These are phyloP conservation scores for Chironomus riparius DNA, from an alignment of 2,888 invertebrate species.

Conservation along the genomic window DNA sequence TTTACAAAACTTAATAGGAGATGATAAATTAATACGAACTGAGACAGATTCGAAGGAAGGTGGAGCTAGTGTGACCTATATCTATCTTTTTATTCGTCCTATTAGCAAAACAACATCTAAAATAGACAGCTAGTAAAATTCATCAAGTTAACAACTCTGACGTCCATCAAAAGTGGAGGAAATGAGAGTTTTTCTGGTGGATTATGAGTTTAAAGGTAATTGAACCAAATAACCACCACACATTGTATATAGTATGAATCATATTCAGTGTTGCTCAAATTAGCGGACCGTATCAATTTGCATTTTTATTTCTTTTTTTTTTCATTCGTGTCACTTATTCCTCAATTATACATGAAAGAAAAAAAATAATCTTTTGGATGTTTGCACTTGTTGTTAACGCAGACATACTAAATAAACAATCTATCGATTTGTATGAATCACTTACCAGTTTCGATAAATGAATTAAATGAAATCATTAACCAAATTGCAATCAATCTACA, in stretches of 20 bases:
- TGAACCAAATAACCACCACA: neutral
- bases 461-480: slow-evolving; percentile 17
- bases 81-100: too few species aligned
- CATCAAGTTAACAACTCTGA: too few species aligned
- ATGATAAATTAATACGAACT: too few species aligned
- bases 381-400: too few species aligned
- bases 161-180: neutral
- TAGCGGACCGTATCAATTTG: slow-evolving; percentile 7
- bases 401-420: too few species aligned
- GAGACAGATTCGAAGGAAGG: too few species aligned
- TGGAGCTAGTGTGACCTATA: too few species aligned
- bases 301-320: neutral
- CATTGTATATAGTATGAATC: neutral
- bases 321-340: neutral
- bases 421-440: neutral
- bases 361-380: too few species aligned
- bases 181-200: neutral
- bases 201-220: neutral
- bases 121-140: too few species aligned
- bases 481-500: slow-evolving; percentile 20
- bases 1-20: too few species aligned
- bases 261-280: neutral
- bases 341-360: too few species aligned
- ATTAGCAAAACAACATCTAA: too few species aligned
- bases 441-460: slow-evolving; percentile 20